Conservation (phyloP, 2,888 invertebrate genomes). For the Tillus elongatus region DNA sequence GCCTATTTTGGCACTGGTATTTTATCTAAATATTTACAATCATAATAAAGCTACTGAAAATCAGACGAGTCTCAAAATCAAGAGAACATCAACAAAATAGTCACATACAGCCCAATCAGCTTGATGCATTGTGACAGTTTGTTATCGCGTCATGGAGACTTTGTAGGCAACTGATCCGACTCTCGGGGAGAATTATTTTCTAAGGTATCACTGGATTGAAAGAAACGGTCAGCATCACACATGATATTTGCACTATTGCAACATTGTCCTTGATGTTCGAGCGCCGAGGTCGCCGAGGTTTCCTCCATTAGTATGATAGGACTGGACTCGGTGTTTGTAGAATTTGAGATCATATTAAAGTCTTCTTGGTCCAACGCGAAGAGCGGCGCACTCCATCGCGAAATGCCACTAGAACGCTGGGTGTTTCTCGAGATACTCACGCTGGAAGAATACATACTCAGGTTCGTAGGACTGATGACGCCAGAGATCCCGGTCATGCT, state of each 20-base stretch:
- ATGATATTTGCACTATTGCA: conserved; percentile 39
- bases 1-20: conserved; percentile 32
- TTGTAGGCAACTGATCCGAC: conserved; percentile 32
- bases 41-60: conserved; percentile 3
- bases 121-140: conserved; percentile 2
- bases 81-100: neutral
- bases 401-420: conserved; percentile 49
- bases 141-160: conserved; percentile 32
- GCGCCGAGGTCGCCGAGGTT: conserved; percentile 36
- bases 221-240: conserved; percentile 52
- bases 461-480: conserved; percentile 80
- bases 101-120: neutral
- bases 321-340: conserved; percentile 51
- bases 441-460: conserved; percentile 72
- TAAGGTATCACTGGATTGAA: conserved; percentile 52
- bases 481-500: conserved; percentile 79
- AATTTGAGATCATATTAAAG: conserved; percentile 84
- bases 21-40: conserved; percentile 20
- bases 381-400: conserved; percentile 76
- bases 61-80: neutral
- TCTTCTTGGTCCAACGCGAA: conserved; percentile 86
- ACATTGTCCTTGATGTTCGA: conserved; percentile 36
- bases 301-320: conserved; percentile 74
- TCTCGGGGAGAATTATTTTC: conserved; percentile 39
- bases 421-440: conserved; percentile 63